Evolutionary conservation across 2,113 vertebrate genomes (phyloP).

Genomic region (Vulpes lagopus): DNA sequence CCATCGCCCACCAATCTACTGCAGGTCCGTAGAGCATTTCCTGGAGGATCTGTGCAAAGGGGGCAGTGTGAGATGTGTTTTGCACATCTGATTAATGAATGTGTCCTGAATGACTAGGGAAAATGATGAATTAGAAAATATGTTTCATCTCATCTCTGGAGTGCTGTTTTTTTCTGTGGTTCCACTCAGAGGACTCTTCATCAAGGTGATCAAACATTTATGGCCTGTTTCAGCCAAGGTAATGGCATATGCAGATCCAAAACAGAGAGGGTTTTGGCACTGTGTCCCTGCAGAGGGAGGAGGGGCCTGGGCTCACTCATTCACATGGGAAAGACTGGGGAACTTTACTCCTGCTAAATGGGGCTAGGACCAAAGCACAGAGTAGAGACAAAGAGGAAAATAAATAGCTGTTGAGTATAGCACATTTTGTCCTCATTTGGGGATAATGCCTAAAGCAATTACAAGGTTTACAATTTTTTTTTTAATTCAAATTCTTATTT

Average conservation of each 20-base stretch:
- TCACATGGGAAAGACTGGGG: neutral
- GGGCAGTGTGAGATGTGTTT: neutral
- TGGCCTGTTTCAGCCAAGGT: neutral
- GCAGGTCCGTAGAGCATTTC: conserved; percentile 98
- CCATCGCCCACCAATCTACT: conserved; percentile 99
- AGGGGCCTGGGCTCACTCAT: neutral
- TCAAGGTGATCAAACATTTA: neutral
- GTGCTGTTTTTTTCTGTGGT: neutral
- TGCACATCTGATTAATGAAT: neutral
- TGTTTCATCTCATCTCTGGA: neutral
- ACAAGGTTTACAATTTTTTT: neutral
- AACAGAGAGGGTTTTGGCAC: neutral
- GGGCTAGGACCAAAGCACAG: neutral
- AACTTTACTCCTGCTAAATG: neutral
- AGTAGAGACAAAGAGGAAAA: neutral
- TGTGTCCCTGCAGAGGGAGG: neutral
- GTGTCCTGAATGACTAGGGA: neutral
- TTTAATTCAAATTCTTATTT: neutral
- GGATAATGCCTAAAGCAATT: neutral
- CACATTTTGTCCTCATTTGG: neutral
- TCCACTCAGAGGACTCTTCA: neutral
- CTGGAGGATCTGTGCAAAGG: conserved; percentile 93
- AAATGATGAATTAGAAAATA: neutral
- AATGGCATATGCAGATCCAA: neutral
- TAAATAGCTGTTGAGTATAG: neutral